Base-by-base conservation (phyloP, 2,888 invertebrate species). In the Strigamia maritima region DNA sequence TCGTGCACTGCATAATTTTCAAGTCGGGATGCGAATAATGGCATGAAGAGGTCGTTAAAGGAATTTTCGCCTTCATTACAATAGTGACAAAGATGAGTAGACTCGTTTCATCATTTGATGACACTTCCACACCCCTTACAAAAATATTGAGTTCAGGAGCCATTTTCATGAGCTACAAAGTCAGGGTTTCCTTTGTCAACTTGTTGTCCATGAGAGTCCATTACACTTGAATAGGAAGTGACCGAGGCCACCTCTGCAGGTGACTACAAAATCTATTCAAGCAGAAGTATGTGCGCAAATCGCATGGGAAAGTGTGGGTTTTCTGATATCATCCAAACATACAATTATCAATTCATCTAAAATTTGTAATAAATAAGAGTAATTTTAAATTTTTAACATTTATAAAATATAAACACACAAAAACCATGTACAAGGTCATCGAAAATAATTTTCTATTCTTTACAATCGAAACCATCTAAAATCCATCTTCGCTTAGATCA, bases 21-120 rank as follows among this genome's bases (percentile, higher is more conserved):
- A 49, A 49, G 49, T 49, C 49, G 49, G 49, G 49, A 49, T 49
- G 49, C 49, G 49, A 49, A 49, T 49, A 49, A 49, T 49, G 49
- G 49, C 19, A 19, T 12, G 49, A 49, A 49, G 49, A 49, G 16
- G 49, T 49, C 49, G 49, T 49, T 49, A 49, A 10, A 49, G 49
- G 49, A 49, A 49, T 49, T 49, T 49, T 49, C 49, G 19, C 49
- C 49, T 49, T 49, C 49, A 49, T 49, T 49, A 49, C 49, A 49
- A 49, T 49, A 49, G 49, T 49, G 49, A 49, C 49, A 49, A 49
- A 49, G 49, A 49, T 49, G 49, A 49, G 49, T 49, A 19, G 49
- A 49, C 49, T 49, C 49, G 49, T 49, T 49, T 19, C 19, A 49
- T 49, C 49, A 49, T 49, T 49, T 49, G 19, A 49, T 49, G 49